Base-by-base conservation (phyloP, 2,888 invertebrate species). In the Rhogogaster chlorosoma region DNA sequence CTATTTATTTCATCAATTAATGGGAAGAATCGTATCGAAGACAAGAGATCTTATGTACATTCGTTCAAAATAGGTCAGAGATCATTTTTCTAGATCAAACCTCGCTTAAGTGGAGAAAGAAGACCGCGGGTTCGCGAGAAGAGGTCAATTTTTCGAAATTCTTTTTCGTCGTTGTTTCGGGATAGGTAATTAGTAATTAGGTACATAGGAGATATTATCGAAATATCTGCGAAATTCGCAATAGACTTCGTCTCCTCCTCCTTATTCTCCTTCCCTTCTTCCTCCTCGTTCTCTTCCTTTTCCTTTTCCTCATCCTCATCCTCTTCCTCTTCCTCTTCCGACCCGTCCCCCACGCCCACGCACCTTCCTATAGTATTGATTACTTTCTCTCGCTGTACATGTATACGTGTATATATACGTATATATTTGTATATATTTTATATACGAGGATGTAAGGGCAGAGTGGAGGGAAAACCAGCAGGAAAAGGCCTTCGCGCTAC, bases 341-440 rank as follows among this genome's bases (percentile, higher is more conserved):
- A 45, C 26, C 12, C 71, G 22, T 36, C 84, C 61, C 57, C 84
- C 42, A 82, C 86, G 88, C 90, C 91, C 90, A 90, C 91, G 90
- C 90, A 91, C 89, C 91, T 90, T 90, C 87, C 88, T 89, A 89
- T 91, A 91, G 92, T 93, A 92, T 92, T 93, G 93, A 93, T 92
- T 92, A 92, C 91, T 92, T 91, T 90, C 89, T 88, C 89, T 88
- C 89, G 86, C 89, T 87, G 42, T 45, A 70, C 57, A 77, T 84
- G 85, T 86, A 83, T 38, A 64, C 61, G 18, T 32, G 2, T 36
- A 45, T 32, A 32, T 32, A 18, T 67, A 1, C 22, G 22, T 61
- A 12, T 67, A 18, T 32, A 67, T 61, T 12, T 67, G 32, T 67
- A 67, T 67, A 32, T 67, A 32, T 67, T 6, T 67, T 53, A 77